phyloP scores from a whole-genome alignment of 2,888 invertebrate genomes.

The Dusona sp. region DNA sequence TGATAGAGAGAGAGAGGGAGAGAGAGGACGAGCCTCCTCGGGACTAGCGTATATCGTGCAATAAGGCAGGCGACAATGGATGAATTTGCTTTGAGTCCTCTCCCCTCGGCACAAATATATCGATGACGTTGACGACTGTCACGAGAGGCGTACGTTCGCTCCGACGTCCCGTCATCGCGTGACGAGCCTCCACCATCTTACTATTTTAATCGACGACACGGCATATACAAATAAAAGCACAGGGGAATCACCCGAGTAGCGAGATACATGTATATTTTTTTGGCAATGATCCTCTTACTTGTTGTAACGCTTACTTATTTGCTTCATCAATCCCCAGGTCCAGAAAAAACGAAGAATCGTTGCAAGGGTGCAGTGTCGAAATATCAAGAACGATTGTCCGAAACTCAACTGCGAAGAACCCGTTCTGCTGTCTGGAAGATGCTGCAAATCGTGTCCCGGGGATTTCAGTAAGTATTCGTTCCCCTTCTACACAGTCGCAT shows the following conservation, averaged over 20 bases:
- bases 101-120: slow-evolving; percentile 37
- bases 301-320: not conserved
- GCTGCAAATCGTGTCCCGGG: slow-evolving; percentile 96
- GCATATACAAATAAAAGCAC: slow-evolving; percentile 19
- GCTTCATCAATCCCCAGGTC: slow-evolving; percentile 87
- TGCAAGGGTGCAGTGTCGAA: slow-evolving; percentile 95
- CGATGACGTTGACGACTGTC: slow-evolving; percentile 62
- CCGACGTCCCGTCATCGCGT: slow-evolving; percentile 59
- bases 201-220: slow-evolving; percentile 47
- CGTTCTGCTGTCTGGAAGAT: slow-evolving; percentile 92
- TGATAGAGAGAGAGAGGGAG: not conserved
- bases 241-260: slow-evolving; percentile 11
- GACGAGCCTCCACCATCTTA: slow-evolving; percentile 52
- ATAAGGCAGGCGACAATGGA: slow-evolving; percentile 17
- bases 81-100: slow-evolving; percentile 31
- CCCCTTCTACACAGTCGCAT: not conserved
- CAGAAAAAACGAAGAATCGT: slow-evolving; percentile 95
- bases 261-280: not conserved
- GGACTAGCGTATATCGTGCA: slow-evolving; percentile 5
- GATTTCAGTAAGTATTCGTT: slow-evolving; percentile 88
- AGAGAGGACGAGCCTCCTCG: slow-evolving; percentile 37
- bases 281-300: slow-evolving; percentile 10
- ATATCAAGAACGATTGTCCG: slow-evolving; percentile 96
- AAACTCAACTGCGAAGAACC: slow-evolving; percentile 95
- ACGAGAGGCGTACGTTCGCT: slow-evolving; percentile 45